Conservation (phyloP, 2,113 vertebrate genomes). For the Actinemys pallida region DNA sequence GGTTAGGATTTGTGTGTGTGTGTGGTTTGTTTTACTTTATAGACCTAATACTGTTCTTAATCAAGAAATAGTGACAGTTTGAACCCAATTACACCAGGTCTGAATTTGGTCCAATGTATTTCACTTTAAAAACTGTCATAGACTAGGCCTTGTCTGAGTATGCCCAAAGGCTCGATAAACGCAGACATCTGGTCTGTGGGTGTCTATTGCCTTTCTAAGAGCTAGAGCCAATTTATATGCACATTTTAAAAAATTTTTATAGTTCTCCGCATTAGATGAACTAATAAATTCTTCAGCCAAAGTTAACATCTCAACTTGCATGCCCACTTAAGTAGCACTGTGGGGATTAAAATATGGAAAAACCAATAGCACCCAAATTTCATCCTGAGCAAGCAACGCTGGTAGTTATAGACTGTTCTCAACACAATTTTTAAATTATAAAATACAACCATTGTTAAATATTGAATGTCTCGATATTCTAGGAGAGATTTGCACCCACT, state of each 20-base stretch:
- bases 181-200: background rate
- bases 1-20: fast-evolving
- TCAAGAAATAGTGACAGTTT: background rate
- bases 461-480: slow-evolving; percentile 58
- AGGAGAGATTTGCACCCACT: background rate
- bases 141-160: background rate
- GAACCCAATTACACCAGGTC: background rate
- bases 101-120: background rate
- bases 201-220: background rate
- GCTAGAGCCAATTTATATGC: background rate
- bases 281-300: background rate
- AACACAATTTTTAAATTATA: background rate
- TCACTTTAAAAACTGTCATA: background rate
- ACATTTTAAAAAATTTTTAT: background rate
- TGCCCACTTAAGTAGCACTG: background rate
- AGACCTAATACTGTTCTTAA: background rate
- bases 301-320: background rate
- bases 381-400: background rate
- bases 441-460: slow-evolving; percentile 35
- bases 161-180: background rate
- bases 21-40: background rate
- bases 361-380: background rate
- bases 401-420: background rate
- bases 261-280: background rate
- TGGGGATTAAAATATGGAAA: background rate